Evolutionary conservation across 2,797 vertebrate genomes (phyloP), one percentile per base, ranked within the genome.

Genomic region (Ibycter americanus): DNA sequence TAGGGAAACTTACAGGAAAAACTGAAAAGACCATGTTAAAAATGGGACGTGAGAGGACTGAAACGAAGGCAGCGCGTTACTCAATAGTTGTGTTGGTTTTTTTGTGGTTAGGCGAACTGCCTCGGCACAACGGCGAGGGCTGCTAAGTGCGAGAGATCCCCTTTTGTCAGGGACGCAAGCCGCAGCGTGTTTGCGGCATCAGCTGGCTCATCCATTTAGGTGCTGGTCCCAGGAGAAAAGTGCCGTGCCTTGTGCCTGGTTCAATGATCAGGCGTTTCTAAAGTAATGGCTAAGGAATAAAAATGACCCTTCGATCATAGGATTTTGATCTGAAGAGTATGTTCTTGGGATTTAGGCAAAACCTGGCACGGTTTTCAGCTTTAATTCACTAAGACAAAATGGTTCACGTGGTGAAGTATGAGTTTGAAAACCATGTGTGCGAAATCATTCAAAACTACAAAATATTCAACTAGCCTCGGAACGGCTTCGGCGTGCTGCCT

Each of bases 131-230:
- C 83, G 52, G 21, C 22, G 56, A 61, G 42, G 71, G 89, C 61
- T 87, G 82, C 89, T 94, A 68, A 85, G 86, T 74, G 54, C n/a
- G 44, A 67, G 65, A 96, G 79, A 95, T 92, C 66, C 84, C 17
- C 93, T 96, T 88, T 31, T 87, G 74, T 79, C 31, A 82, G 9
- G 0, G 0, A 32, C 63, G 83, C 89, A 90, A 96, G 40, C 87
- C 52, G 0, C 90, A 85, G 67, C 27, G 2, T 17, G 9, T 92
- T 58, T 96, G 90, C 83, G 81, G 51, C 7, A 68, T 91, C 87
- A 89, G 89, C 91, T 81, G 78, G 89, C 91, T 59, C 86, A 17
- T 9, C 0, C 0, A 27, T 73, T 51, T 63, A 78, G 85, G 80
- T 46, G 13, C 68, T 40, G 66, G 0, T 8, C 42, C 71, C 74